Evolutionary conservation across 2,113 vertebrate species (phyloP).

Genomic region (Genyomyrus donnyi): DNA sequence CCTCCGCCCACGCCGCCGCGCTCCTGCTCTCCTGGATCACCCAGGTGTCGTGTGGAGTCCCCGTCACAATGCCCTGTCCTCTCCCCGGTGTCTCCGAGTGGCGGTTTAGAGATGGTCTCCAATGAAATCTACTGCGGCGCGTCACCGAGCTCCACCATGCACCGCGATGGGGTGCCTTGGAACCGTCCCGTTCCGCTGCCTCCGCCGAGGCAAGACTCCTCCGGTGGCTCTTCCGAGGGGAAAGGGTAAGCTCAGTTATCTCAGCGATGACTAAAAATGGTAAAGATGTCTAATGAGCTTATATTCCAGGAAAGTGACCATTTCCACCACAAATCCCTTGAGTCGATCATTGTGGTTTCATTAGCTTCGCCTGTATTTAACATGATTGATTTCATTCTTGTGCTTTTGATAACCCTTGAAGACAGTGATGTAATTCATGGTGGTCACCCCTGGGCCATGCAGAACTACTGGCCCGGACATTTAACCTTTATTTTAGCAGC

Average conservation of each 20-base stretch:
- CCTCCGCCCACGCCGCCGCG: background rate
- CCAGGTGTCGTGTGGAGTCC: constrained; percentile 38
- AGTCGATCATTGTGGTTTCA: background rate
- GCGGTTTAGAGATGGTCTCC: constrained; percentile 73
- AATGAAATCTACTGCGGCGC: constrained; percentile 82
- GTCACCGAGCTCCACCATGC: constrained; percentile 26
- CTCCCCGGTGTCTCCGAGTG: constrained; percentile 31
- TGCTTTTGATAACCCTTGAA: background rate
- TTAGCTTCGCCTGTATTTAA: background rate
- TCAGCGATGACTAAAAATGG: background rate
- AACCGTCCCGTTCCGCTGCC: constrained; percentile 37
- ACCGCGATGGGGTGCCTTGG: constrained; percentile 30
- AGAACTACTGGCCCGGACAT: background rate
- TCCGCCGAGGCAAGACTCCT: constrained; percentile 36
- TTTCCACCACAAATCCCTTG: background rate
- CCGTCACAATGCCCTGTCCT: constrained; percentile 23
- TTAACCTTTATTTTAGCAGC: background rate
- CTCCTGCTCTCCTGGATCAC: constrained; percentile 25
- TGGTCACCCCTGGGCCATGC: background rate
- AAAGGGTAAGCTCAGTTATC: constrained; percentile 44
- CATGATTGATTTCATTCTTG: background rate
- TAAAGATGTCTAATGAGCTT: background rate
- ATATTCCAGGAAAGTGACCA: background rate
- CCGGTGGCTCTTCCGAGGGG: constrained; percentile 35
- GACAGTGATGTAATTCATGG: background rate